phyloP scores from a whole-genome alignment of 2,797 vertebrate species.

The Karalla daura region DNA sequence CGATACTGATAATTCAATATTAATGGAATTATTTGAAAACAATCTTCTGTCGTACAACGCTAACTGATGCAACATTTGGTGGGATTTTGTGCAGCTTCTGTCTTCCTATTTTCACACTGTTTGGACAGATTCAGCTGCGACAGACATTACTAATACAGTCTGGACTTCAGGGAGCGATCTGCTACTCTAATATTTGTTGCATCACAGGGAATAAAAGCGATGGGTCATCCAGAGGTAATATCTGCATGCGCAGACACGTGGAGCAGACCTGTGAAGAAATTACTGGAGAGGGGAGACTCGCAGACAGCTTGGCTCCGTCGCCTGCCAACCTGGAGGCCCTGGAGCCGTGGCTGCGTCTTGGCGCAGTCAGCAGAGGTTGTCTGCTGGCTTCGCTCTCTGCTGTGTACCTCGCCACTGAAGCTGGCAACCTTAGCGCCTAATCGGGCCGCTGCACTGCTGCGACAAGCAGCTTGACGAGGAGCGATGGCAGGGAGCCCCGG shows the following conservation, averaged over 20 bases:
- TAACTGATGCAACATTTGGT: neutral
- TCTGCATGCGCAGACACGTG: neutral
- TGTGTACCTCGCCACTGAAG: slow-evolving; percentile 5
- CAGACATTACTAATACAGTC: too few relatives aligned
- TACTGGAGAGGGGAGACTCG: slow-evolving; percentile 1
- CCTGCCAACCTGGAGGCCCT: slow-evolving; percentile 6
- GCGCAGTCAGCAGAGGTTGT: neutral
- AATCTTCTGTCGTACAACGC: neutral
- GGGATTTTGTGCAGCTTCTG: neutral
- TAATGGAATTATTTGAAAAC: neutral
- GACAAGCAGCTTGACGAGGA: slow-evolving; percentile 31
- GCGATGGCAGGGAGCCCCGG: slow-evolving; percentile 12
- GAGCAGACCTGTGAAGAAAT: neutral
- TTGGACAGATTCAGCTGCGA: neutral
- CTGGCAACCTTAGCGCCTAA: slow-evolving; percentile 27
- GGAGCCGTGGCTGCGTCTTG: slow-evolving; percentile 8
- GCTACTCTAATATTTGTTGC: too few relatives aligned
- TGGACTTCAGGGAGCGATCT: neutral
- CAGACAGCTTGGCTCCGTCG: neutral
- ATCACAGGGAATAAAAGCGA: too few relatives aligned
- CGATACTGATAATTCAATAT: too few relatives aligned
- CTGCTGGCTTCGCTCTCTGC: slow-evolving; percentile 15
- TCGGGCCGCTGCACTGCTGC: neutral
- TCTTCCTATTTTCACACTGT: neutral
- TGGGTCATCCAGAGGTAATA: neutral